phyloP scores from a whole-genome alignment of 2,888 invertebrate genomes.

The Cabera pusaria region DNA sequence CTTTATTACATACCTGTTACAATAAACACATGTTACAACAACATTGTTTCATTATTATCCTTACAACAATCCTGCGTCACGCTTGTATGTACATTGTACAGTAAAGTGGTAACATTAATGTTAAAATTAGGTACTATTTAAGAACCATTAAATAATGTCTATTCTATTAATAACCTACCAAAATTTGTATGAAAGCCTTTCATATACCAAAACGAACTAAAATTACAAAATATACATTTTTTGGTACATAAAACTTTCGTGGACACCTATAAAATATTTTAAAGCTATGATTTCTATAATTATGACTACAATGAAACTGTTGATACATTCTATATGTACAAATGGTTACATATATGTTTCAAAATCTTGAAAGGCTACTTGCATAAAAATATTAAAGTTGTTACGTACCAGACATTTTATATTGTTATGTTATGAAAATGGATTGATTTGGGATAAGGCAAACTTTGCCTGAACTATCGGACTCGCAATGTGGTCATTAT shows the following conservation, averaged over 20 bases:
- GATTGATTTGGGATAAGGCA: too few species aligned
- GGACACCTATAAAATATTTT: constrained; percentile 55
- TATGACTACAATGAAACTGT: constrained; percentile 74
- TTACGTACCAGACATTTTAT: too few species aligned
- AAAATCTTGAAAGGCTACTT: constrained; percentile 7
- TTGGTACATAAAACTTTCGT: constrained; percentile 76
- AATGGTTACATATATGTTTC: constrained; percentile 50
- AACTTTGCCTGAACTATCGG: constrained; percentile 44
- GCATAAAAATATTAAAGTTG: too few species aligned
- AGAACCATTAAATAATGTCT: constrained; percentile 66
- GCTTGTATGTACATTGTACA: constrained; percentile 59
- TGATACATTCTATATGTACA: constrained; percentile 41
- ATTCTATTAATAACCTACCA: constrained; percentile 53
- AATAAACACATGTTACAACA: constrained; percentile 29
- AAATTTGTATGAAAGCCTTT: constrained; percentile 73
- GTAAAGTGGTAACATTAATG: constrained; percentile 72
- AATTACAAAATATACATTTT: constrained; percentile 73
- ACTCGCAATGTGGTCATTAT: constrained; percentile 36
- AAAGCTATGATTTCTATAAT: constrained; percentile 74
- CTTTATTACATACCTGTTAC: constrained; percentile 69
- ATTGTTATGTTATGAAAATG: too few species aligned
- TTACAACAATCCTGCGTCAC: constrained; percentile 46
- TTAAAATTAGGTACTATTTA: constrained; percentile 54
- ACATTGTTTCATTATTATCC: constrained; percentile 35
- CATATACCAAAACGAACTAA: constrained; percentile 72